Percentiles rank a stretch among this genome's conserved stretches.
Evolutionary conservation across 2,113 vertebrate genomes (phyloP).

Genomic region (Edolisoma coerulescens): DNA sequence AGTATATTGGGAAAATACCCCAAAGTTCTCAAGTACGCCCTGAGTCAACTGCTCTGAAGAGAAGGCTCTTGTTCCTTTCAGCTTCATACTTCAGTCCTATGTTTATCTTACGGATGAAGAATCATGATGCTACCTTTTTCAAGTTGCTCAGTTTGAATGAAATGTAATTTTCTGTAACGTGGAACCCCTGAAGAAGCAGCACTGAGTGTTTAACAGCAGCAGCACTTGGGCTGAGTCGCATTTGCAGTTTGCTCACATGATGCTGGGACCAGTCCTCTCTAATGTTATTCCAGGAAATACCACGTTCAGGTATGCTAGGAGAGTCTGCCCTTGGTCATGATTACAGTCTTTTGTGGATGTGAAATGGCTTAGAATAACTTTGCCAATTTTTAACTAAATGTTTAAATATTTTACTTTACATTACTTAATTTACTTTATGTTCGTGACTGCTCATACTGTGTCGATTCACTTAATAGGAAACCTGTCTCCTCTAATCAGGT

Average conservation of each 20-base stretch:
- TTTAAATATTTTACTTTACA: not conserved
- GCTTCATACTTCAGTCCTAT: not conserved
- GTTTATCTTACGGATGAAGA: not conserved
- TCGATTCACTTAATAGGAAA: not conserved
- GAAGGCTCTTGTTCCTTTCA: not conserved
- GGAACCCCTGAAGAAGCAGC: not conserved
- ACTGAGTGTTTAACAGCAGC: not conserved
- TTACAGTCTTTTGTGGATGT: not conserved
- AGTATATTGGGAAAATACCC: not conserved
- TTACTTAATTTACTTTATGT: rapidly evolving
- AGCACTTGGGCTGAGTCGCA: rapidly evolving
- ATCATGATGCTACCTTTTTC: not conserved
- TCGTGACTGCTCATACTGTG: not conserved
- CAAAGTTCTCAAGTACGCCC: not conserved
- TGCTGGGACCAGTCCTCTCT: not conserved
- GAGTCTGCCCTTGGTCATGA: not conserved
- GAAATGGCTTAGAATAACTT: not conserved
- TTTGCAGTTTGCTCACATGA: not conserved
- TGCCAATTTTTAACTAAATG: not conserved
- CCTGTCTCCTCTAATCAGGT: not conserved
- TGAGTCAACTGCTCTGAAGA: not conserved
- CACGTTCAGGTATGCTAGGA: not conserved
- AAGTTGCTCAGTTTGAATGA: not conserved
- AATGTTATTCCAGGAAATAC: not conserved
- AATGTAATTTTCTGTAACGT: rapidly evolving